These are phyloP conservation scores for Malurus melanocephalus DNA, from an alignment of 2,113 vertebrate genomes.

Conservation along the genomic window DNA sequence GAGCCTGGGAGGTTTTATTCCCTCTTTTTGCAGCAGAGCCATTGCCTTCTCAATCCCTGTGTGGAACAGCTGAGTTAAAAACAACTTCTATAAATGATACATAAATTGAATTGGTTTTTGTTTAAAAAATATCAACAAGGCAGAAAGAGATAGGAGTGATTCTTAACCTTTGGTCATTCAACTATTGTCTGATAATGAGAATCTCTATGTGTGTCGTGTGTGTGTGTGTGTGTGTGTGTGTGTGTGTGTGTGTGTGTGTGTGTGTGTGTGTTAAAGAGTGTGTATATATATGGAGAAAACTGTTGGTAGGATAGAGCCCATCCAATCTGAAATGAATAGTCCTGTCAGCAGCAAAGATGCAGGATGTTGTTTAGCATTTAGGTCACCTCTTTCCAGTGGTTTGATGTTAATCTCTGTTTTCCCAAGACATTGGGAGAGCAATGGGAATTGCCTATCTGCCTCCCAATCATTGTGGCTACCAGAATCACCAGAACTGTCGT, in stretches of 20 bases:
- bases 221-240: too few relatives aligned
- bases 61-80: neutral
- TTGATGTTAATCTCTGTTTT: neutral
- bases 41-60: neutral
- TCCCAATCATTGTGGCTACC: neutral
- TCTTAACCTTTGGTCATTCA: neutral
- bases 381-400: neutral
- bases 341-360: neutral
- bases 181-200: neutral
- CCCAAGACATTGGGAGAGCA: neutral
- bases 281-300: neutral
- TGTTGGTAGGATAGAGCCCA: neutral
- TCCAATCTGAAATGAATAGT: neutral
- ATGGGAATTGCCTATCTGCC: neutral
- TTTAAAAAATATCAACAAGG: neutral
- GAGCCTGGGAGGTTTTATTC: neutral
- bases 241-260: too few relatives aligned
- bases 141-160: neutral
- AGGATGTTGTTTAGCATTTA: neutral
- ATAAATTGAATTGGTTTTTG: neutral
- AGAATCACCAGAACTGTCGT: neutral
- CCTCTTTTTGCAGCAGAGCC: neutral
- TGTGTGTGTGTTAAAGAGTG: neutral
- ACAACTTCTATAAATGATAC: neutral
- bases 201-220: neutral